Conservation (phyloP, 1,140 invertebrate genomes). For the Steinernema khuongi region DNA sequence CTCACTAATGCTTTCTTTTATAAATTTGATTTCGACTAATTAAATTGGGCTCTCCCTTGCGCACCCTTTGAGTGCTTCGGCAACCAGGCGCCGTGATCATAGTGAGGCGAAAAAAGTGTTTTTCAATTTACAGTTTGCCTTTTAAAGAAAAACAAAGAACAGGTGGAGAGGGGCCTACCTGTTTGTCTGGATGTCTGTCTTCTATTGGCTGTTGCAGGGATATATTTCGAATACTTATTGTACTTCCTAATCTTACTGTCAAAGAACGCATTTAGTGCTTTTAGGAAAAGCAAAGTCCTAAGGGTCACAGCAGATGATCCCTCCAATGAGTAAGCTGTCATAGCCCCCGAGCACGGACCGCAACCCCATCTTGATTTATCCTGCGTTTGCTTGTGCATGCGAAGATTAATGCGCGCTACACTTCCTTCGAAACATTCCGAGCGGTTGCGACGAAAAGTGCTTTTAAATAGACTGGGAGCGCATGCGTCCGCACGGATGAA, state of each 20-base stretch:
- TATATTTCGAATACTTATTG: too few relatives aligned
- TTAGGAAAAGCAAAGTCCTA: too few relatives aligned
- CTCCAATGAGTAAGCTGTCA: too few relatives aligned
- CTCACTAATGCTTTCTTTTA: conserved; percentile 10
- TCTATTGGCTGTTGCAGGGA: too few relatives aligned
- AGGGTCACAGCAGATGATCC: too few relatives aligned
- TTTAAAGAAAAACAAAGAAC: too few relatives aligned
- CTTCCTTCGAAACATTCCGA: background rate
- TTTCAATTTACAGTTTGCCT: background rate
- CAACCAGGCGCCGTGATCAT: background rate
- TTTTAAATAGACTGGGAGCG: background rate
- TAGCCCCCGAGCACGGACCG: too few relatives aligned
- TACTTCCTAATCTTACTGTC: too few relatives aligned
- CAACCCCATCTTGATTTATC: background rate
- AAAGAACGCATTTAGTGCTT: too few relatives aligned
- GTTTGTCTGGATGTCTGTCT: too few relatives aligned
- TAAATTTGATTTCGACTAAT: conserved; percentile 13
- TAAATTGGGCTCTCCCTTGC: background rate
- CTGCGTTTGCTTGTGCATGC: background rate
- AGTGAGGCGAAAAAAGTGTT: background rate
- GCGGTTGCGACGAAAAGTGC: conserved; percentile 14
- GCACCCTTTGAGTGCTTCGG: background rate
- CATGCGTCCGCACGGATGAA: background rate
- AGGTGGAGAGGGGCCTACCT: too few relatives aligned
- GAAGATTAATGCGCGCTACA: conserved; percentile 8